phyloP scores from a whole-genome alignment of 2,888 invertebrate species.

The Cistogaster globosa region DNA sequence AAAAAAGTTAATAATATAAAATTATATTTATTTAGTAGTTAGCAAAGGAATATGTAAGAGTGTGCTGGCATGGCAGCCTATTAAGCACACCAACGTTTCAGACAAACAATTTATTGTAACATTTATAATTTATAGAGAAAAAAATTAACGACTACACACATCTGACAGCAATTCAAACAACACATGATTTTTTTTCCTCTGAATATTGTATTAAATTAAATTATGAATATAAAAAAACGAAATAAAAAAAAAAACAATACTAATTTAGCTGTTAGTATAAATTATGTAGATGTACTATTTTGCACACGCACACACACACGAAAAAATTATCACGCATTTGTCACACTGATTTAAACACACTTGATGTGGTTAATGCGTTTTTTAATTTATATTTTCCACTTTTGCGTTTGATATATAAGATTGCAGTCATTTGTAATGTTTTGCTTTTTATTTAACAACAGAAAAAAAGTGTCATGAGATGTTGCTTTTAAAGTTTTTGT shows the following conservation, averaged over 20 bases:
- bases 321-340: slow-evolving; percentile 42
- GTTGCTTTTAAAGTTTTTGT: slow-evolving; percentile 79
- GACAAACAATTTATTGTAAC: slow-evolving; percentile 39
- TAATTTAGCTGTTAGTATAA: slow-evolving; percentile 80
- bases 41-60: not conserved
- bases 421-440: slow-evolving; percentile 20
- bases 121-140: slow-evolving; percentile 22
- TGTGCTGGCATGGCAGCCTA: slow-evolving; percentile 9
- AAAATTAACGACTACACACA: not conserved
- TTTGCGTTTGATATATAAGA: slow-evolving; percentile 41
- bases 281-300: slow-evolving; percentile 59
- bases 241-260: slow-evolving; percentile 71
- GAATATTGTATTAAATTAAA: not conserved
- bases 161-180: slow-evolving; percentile 6
- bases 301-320: not conserved
- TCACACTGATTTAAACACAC: slow-evolving; percentile 1
- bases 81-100: slow-evolving; percentile 36
- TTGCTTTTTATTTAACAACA: too few relatives aligned
- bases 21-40: slow-evolving; percentile 19
- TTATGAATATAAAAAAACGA: slow-evolving; percentile 42
- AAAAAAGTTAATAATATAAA: slow-evolving; percentile 41
- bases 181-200: not conserved
- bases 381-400: slow-evolving; percentile 27
- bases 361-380: slow-evolving; percentile 34
- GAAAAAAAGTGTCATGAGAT: slow-evolving; percentile 78